Conservation (phyloP, 2,797 vertebrate species). For the Galaxias olidus region DNA sequence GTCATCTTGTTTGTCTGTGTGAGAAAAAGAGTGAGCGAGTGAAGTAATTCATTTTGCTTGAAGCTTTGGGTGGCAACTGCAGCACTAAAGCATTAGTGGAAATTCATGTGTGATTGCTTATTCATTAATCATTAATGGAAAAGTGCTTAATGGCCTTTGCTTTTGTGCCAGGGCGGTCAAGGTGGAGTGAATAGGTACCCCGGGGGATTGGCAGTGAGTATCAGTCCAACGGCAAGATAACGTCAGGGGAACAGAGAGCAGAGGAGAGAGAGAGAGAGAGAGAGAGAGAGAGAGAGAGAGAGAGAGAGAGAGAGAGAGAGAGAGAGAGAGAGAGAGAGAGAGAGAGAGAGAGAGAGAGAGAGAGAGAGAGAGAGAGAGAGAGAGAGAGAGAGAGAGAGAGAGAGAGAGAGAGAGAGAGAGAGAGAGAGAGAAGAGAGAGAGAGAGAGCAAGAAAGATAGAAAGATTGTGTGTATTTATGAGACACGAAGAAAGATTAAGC, state of each 20-base stretch:
- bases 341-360: not conserved
- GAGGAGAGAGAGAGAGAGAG: not conserved
- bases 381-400: not conserved
- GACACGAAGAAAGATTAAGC: too few species aligned
- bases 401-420: not conserved
- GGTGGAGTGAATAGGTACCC: constrained; percentile 23
- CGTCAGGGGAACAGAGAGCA: too few species aligned
- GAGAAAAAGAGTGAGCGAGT: too few species aligned
- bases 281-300: not conserved
- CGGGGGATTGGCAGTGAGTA: constrained; percentile 17
- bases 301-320: not conserved
- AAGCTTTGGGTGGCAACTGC: constrained; percentile 12
- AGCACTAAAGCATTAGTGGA: not conserved
- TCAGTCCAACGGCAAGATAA: not conserved
- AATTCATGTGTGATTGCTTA: not conserved
- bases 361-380: not conserved
- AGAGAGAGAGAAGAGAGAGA: not conserved
- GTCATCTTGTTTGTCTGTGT: too few species aligned
- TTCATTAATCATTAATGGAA: not conserved
- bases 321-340: not conserved
- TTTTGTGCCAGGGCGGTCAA: constrained; percentile 26
- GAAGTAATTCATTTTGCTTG: too few species aligned
- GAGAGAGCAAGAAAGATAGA: not conserved
- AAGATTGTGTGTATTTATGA: not conserved
- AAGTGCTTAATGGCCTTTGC: not conserved